phyloP scores from a whole-genome alignment of 2,797 vertebrate genomes.

The Protonibea diacanthus region DNA sequence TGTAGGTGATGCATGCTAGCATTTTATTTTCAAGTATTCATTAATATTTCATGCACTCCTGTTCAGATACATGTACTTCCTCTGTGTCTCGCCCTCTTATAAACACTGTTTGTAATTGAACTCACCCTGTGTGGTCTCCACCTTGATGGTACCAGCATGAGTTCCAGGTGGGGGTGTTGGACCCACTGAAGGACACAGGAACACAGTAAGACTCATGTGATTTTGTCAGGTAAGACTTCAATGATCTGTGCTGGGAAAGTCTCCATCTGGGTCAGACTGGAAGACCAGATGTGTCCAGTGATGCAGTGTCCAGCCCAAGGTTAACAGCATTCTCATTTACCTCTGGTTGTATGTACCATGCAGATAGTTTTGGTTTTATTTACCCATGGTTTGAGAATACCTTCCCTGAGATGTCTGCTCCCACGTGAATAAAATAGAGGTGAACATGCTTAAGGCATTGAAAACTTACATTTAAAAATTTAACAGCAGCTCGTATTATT shows the following conservation, averaged over 20 bases:
- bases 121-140: slow-evolving; percentile 70
- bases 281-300: background rate
- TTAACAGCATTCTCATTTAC: background rate
- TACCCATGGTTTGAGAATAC: background rate
- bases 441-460: background rate
- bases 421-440: background rate
- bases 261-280: background rate
- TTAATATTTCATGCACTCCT: background rate
- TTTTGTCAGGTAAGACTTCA: background rate
- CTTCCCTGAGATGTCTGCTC: too few relatives aligned
- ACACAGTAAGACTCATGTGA: slow-evolving; percentile 1
- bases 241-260: background rate
- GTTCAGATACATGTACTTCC: background rate
- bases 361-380: slow-evolving; percentile 4
- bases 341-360: background rate
- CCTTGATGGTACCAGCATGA: slow-evolving; percentile 64
- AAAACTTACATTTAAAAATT: background rate
- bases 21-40: background rate
- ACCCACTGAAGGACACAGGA: slow-evolving; percentile 48
- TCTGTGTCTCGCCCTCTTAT: too few relatives aligned
- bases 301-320: too few relatives aligned
- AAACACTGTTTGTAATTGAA: background rate
- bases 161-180: slow-evolving; percentile 65
- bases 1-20: background rate
- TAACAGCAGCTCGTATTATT: background rate